Evolutionary conservation across 2,888 invertebrate species (phyloP).

Genomic region (Belgica antarctica): DNA sequence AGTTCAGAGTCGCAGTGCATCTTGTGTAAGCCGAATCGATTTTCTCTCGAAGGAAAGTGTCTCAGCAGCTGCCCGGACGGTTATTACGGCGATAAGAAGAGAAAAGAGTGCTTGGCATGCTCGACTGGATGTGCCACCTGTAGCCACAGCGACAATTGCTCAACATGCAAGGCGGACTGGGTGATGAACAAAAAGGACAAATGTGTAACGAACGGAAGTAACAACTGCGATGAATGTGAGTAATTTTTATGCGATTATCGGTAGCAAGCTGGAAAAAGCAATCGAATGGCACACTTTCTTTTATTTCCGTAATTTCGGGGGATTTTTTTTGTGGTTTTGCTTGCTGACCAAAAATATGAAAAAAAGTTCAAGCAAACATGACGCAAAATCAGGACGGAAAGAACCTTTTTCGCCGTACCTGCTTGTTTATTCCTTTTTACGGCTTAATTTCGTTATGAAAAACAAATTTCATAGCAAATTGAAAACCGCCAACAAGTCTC

Average conservation of each 20-base stretch:
- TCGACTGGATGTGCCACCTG: conserved; percentile 76
- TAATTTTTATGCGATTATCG: conserved; percentile 47
- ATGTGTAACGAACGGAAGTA: conserved; percentile 69
- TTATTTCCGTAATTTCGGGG: too few species aligned
- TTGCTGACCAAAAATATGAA: too few species aligned
- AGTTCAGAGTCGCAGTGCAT: conserved; percentile 76
- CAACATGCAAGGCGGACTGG: conserved; percentile 72
- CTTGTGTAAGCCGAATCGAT: conserved; percentile 71
- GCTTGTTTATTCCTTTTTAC: too few species aligned
- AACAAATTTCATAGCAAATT: too few species aligned
- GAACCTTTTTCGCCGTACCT: too few species aligned
- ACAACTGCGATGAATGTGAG: conserved; percentile 67
- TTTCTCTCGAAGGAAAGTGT: conserved; percentile 71
- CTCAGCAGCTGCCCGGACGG: conserved; percentile 70
- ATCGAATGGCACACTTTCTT: too few species aligned
- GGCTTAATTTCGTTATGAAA: too few species aligned
- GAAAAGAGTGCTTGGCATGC: conserved; percentile 75
- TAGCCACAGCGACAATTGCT: conserved; percentile 68
- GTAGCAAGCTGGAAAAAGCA: too few species aligned
- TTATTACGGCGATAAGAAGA: conserved; percentile 73
- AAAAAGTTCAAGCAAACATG: too few species aligned
- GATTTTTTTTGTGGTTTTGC: too few species aligned
- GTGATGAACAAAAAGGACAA: conserved; percentile 71
- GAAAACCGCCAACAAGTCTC: too few species aligned
- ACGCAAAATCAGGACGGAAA: too few species aligned